phyloP scores from a whole-genome alignment of 2,113 vertebrate genomes.

The Marcusenius ussheri region DNA sequence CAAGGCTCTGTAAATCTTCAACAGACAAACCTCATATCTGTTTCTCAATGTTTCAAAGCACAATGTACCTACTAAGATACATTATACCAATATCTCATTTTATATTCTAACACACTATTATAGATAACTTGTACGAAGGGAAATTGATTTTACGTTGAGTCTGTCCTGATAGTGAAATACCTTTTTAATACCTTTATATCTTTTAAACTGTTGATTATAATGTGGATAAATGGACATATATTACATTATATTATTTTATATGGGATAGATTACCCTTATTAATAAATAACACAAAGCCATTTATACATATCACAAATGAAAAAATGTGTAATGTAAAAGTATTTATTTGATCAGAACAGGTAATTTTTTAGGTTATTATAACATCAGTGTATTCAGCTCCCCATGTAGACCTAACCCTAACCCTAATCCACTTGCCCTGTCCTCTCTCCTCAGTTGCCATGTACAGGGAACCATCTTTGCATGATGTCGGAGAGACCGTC shows the following conservation, averaged over 20 bases:
- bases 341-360: background rate
- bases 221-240: background rate
- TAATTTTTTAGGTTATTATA: background rate
- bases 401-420: background rate
- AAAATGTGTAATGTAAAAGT: background rate
- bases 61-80: background rate
- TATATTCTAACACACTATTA: background rate
- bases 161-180: background rate
- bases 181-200: background rate
- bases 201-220: background rate
- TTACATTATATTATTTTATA: background rate
- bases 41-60: background rate
- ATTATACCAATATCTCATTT: background rate
- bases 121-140: background rate
- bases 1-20: background rate
- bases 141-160: background rate
- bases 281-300: background rate
- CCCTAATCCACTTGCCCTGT: background rate
- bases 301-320: background rate
- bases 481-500: constrained; percentile 88
- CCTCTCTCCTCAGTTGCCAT: constrained; percentile 72
- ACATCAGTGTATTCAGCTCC: background rate
- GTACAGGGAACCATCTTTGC: constrained; percentile 95
- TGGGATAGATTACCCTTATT: background rate
- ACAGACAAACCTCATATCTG: background rate